Percentiles rank a stretch among this genome's conserved stretches.
Conservation (phyloP, 2,797 vertebrate genomes). For the Gouania willdenowi region DNA sequence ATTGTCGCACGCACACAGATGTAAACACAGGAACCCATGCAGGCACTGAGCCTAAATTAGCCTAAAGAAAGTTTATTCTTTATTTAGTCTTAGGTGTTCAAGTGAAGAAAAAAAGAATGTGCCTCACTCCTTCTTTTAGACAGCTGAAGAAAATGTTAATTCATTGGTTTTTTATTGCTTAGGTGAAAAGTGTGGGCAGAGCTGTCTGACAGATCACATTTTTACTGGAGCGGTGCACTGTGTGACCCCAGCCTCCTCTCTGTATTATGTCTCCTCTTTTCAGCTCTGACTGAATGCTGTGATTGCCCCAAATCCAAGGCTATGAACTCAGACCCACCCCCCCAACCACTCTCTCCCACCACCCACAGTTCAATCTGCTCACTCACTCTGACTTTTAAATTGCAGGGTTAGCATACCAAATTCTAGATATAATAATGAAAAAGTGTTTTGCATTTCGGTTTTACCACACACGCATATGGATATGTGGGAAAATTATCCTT, state of each 20-base stretch:
- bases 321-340: background rate
- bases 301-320: background rate
- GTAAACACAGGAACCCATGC: background rate
- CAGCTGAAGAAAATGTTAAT: constrained; percentile 62
- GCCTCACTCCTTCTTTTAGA: constrained; percentile 21
- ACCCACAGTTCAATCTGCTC: background rate
- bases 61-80: constrained; percentile 22
- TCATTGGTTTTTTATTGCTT: constrained; percentile 55
- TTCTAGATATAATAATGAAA: constrained; percentile 9
- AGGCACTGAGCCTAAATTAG: constrained; percentile 4
- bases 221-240: constrained; percentile 19
- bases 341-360: background rate
- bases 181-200: constrained; percentile 45
- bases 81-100: constrained; percentile 13
- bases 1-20: background rate
- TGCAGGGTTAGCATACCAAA: constrained; percentile 4
- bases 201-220: constrained; percentile 39
- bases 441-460: constrained; percentile 1
- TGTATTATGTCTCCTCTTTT: background rate
- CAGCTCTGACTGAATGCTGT: background rate
- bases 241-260: constrained; percentile 30
- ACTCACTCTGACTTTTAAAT: background rate
- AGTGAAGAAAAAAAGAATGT: constrained; percentile 18
- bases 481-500: too few relatives aligned
- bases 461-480: too few relatives aligned